Conservation (phyloP, 2,888 invertebrate genomes). For the Xylota sylvarum region DNA sequence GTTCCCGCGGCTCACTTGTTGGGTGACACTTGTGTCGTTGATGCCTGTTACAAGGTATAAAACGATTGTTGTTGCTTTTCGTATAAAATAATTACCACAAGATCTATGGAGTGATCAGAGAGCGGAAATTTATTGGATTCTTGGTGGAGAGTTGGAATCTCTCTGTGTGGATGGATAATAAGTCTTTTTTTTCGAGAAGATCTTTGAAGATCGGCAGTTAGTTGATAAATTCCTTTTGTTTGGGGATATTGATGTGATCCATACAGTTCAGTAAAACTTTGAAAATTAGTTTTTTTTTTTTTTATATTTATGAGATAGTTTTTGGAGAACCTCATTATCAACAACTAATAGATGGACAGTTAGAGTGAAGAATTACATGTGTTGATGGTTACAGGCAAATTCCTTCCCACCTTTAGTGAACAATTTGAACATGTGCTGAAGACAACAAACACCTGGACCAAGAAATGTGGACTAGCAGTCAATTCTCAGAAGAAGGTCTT, state of each 20-base stretch:
- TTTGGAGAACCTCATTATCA: background rate
- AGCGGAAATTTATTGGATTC: conserved; percentile 52
- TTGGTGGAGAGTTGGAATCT: conserved; percentile 4
- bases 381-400: no score
- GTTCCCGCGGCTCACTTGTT: conserved; percentile 58
- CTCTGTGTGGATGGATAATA: conserved; percentile 22
- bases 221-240: conserved; percentile 56
- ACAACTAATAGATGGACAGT: background rate
- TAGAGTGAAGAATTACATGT: no score
- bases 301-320: background rate
- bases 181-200: conserved; percentile 42
- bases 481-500: no score
- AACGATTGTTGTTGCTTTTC: conserved; percentile 31
- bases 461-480: no score
- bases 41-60: conserved; percentile 26
- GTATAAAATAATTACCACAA: conserved; percentile 58
- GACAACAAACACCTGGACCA: no score
- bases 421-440: no score
- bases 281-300: background rate
- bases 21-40: conserved; percentile 71
- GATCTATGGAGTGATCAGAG: conserved; percentile 52
- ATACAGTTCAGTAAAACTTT: conserved; percentile 32
- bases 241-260: conserved; percentile 1
- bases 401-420: no score
- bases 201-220: conserved; percentile 33